Base-by-base conservation (phyloP, 2,113 vertebrate species). In the Marcusenius ussheri region DNA sequence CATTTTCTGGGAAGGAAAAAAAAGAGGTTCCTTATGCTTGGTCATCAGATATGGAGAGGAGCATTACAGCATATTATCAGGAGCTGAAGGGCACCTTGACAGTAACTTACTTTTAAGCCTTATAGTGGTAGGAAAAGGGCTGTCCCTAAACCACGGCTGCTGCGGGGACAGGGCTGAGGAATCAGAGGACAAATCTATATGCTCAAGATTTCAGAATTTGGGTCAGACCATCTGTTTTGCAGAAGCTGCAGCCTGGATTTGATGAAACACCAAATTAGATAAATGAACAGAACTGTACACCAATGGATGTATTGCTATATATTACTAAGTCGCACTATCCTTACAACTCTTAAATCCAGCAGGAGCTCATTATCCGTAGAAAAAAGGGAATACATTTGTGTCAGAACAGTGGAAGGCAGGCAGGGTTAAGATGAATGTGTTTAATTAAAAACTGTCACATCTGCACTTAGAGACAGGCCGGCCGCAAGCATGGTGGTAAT, bases 361-460 rank as follows among this genome's bases (percentile, higher is more conserved):
- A 9, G 77, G 53, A 84, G 51, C 95, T 93, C 95, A 95, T 95
- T 95, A 95, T 91, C 94, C 90, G n/a, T 90, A 92, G 93, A 93
- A 53, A 88, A 95, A 95, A 95, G 91, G 91, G 94, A 95, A 95
- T 95, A 95, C 92, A 94, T 96, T 94, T 95, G 94, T 94, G 95
- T 95, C 95, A 94, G 90, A 47, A 39, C 90, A 88, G 93, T 90
- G 92, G 91, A 89, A 91, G 91, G 90, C 46, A 91, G 93, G 92
- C 89, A 91, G 93, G 92, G 91, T 80, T 92, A 94, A 96, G 95
- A 96, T 95, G 94, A 96, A 96, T 96, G 95, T 21, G 90, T 96
- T 96, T 95, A 95, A 96, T 96, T 96, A 96, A 96, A 95, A 95
- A 93, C 91, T 95, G 95, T 95, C 95, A 96, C 94, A 95, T 95